Percentiles rank a stretch among this genome's conserved stretches.
phyloP scores from a whole-genome alignment of 2,113 vertebrate genomes.

The Sinocyclocheilus grahami region DNA sequence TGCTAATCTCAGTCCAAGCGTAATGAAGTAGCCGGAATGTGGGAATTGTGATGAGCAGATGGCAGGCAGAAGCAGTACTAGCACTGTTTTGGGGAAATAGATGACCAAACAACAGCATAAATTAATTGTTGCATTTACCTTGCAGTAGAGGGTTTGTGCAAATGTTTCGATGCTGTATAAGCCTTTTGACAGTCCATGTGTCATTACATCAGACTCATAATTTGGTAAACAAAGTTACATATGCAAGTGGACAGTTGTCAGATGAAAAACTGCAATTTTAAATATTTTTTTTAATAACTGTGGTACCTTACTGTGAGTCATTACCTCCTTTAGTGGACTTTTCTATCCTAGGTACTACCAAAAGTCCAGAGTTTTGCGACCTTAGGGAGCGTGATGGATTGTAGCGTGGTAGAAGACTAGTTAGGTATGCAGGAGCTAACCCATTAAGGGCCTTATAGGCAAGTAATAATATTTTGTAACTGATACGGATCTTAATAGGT shows the following conservation, averaged over 20 bases:
- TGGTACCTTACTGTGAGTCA: background rate
- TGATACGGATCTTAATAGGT: no score
- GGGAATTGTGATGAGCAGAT: constrained; percentile 44
- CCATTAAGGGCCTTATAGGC: no score
- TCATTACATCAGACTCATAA: background rate
- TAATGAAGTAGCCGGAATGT: constrained; percentile 41
- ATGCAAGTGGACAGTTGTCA: background rate
- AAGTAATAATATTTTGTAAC: no score
- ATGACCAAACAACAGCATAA: constrained; percentile 15
- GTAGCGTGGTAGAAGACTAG: no score
- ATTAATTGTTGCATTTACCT: background rate
- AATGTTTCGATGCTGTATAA: background rate
- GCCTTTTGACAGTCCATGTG: background rate
- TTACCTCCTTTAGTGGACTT: no score
- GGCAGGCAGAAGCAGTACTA: constrained; percentile 10
- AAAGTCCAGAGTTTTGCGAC: no score
- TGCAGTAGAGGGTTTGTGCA: background rate
- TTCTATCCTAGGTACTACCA: no score
- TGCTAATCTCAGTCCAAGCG: constrained; percentile 34
- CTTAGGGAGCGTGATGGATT: no score
- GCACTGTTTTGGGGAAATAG: constrained; percentile 20
- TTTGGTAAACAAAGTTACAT: background rate
- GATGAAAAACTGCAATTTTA: background rate
- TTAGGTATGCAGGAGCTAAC: no score
- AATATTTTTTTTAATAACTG: background rate